A percentile compares a stretch with the other conserved stretches of the same genome.
Conservation (phyloP, 2,113 vertebrate genomes). For the Bubo scandiacus region DNA sequence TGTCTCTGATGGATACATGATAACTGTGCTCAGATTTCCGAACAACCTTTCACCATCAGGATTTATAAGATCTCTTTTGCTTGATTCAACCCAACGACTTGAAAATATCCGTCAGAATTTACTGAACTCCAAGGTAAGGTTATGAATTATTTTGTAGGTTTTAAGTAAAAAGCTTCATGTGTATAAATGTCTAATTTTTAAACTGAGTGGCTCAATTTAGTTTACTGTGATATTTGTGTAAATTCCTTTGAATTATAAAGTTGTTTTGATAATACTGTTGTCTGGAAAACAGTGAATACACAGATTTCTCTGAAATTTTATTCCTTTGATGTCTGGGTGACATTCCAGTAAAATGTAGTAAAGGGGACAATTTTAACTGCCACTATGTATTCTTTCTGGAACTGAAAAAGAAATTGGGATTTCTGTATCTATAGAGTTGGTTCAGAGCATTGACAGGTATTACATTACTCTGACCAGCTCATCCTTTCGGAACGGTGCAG, state of each 20-base stretch:
- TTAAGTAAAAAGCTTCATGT: background rate
- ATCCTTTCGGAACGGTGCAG: background rate
- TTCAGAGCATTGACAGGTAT: background rate
- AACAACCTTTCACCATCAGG: conserved; percentile 74
- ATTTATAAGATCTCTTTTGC: conserved; percentile 79
- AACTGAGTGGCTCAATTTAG: rapidly evolving
- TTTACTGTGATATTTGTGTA: background rate
- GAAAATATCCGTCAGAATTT: conserved; percentile 72
- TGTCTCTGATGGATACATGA: conserved; percentile 93
- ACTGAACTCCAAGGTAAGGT: conserved; percentile 75
- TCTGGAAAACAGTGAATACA: background rate
- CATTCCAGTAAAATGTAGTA: background rate
- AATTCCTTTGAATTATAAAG: background rate
- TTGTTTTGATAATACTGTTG: background rate
- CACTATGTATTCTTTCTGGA: background rate
- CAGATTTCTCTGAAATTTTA: background rate
- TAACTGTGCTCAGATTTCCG: conserved; percentile 82
- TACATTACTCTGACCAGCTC: background rate
- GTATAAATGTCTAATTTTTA: background rate
- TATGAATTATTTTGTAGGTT: background rate
- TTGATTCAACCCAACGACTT: conserved; percentile 80
- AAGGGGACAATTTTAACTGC: background rate
- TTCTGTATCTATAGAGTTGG: background rate
- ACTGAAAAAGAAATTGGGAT: background rate
- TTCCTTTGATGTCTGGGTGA: background rate